Conservation (phyloP, 2,888 invertebrate species). For the Apamea crenata region DNA sequence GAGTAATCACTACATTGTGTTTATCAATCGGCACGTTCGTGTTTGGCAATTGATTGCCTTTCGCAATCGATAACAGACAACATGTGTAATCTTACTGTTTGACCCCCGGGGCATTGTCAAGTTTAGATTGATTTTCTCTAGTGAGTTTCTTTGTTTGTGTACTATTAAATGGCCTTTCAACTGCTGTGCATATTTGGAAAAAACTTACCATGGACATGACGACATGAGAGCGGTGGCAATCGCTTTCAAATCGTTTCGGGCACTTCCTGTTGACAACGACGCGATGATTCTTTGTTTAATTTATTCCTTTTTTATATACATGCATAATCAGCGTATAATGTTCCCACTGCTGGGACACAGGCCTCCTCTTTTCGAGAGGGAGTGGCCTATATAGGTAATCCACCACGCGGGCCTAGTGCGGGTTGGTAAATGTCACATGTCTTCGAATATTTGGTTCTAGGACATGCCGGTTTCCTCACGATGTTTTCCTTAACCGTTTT, state of each 20-base stretch:
- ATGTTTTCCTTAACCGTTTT: too few relatives aligned
- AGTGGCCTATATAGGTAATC: too few relatives aligned
- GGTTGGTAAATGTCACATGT: too few relatives aligned
- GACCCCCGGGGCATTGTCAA: slow-evolving; percentile 73
- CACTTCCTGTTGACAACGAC: neutral
- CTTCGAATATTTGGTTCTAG: too few relatives aligned
- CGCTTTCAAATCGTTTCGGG: neutral
- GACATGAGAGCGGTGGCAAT: neutral
- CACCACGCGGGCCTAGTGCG: too few relatives aligned
- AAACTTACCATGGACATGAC: too few relatives aligned
- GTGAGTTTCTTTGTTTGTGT: slow-evolving; percentile 13
- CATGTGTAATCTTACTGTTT: slow-evolving; percentile 55
- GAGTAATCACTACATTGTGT: slow-evolving; percentile 54
- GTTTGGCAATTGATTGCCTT: slow-evolving; percentile 63
- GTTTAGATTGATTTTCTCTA: slow-evolving; percentile 57
- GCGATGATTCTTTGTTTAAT: too few relatives aligned
- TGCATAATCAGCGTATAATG: too few relatives aligned
- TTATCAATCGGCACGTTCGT: slow-evolving; percentile 60
- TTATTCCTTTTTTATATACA: too few relatives aligned
- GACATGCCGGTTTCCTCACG: too few relatives aligned
- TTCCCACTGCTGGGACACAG: too few relatives aligned
- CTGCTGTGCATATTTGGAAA: neutral
- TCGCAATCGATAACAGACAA: slow-evolving; percentile 58
- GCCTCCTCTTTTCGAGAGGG: too few relatives aligned
- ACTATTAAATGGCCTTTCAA: neutral